Percentiles rank a stretch among this genome's conserved stretches.
These are phyloP conservation scores for Alitta virens DNA, from an alignment of 2,888 invertebrate species.

Conservation along the genomic window DNA sequence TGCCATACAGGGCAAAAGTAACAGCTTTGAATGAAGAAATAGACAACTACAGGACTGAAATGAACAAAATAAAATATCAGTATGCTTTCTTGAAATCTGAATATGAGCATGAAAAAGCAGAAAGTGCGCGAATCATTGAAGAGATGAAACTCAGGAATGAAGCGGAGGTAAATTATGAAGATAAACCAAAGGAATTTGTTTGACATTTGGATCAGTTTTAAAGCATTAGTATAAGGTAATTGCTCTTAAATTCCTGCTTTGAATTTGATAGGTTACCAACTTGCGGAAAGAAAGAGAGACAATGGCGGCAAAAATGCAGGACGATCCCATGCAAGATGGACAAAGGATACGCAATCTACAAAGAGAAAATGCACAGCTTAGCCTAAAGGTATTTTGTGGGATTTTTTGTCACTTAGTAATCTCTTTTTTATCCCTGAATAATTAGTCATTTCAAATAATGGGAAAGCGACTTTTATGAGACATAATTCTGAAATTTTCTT, in stretches of 20 bases:
- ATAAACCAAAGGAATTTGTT: background rate
- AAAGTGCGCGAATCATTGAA: conserved; percentile 43
- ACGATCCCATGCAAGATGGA: conserved; percentile 42
- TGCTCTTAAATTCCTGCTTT: background rate
- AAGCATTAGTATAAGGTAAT: background rate
- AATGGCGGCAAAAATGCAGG: conserved; percentile 40
- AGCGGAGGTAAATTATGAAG: conserved; percentile 43
- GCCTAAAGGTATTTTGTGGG: conserved; percentile 50
- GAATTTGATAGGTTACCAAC: conserved; percentile 41
- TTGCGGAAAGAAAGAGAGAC: conserved; percentile 50
- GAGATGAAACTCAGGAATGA: conserved; percentile 52
- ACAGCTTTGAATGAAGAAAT: conserved; percentile 45
- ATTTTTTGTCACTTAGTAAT: no score
- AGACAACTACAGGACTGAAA: conserved; percentile 41
- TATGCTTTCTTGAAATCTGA: conserved; percentile 54
- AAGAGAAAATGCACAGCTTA: conserved; percentile 52
- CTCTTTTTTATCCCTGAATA: no score
- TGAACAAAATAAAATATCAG: conserved; percentile 52
- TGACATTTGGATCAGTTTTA: background rate
- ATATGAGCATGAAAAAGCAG: conserved; percentile 50
- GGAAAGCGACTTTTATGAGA: background rate
- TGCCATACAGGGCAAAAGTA: conserved; percentile 43
- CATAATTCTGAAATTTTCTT: no score
- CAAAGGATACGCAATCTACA: conserved; percentile 46
- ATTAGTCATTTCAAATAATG: no score